Evolutionary conservation across 2,888 invertebrate genomes (phyloP).

Genomic region (Omphaloscelis lunosa): DNA sequence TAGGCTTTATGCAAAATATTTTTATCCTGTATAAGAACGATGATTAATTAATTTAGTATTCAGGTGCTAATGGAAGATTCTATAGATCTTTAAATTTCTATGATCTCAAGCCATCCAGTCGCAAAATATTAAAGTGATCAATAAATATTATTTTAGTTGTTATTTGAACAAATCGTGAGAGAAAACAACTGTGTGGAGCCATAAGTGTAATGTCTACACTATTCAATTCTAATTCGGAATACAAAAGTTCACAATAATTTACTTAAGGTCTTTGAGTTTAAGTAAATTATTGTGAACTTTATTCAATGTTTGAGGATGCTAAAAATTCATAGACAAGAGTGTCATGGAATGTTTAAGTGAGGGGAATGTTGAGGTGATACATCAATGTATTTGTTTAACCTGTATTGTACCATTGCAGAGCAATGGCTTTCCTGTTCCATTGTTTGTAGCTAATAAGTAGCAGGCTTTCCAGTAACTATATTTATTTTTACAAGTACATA

Average conservation of each 20-base stretch:
- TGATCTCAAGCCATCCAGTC: neutral
- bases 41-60: neutral
- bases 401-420: no score
- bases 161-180: conserved; percentile 3
- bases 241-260: conserved; percentile 2
- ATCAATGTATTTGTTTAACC: neutral
- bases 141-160: conserved; percentile 39
- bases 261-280: neutral
- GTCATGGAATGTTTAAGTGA: neutral
- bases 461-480: neutral
- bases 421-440: neutral
- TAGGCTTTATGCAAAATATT: neutral
- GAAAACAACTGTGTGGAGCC: neutral
- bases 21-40: neutral
- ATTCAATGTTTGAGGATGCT: conserved; percentile 9
- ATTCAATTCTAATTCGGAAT: neutral
- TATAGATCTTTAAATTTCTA: neutral
- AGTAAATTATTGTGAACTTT: conserved; percentile 8
- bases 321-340: neutral
- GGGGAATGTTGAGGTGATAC: neutral
- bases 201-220: conserved; percentile 37
- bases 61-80: neutral
- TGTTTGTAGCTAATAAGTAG: neutral
- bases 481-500: neutral
- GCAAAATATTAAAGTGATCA: conserved; percentile 27